Conservation (phyloP, 1,140 invertebrate species). For the Zaprionus taronus region DNA sequence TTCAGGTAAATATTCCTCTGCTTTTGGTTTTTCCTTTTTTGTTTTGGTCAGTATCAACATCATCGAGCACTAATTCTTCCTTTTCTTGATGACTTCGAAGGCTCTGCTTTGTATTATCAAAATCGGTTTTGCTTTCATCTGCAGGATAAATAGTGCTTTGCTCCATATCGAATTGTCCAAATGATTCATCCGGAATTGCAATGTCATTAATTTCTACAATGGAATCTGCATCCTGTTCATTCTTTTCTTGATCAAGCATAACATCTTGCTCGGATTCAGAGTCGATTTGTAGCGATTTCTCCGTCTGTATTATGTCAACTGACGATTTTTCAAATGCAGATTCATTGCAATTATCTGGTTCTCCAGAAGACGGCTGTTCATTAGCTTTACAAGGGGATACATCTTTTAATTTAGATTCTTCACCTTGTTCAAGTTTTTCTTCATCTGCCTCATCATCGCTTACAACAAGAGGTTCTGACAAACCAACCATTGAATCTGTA, state of each 20-base stretch:
- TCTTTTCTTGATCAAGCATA: neutral
- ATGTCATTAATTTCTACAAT: neutral
- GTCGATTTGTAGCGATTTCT: neutral
- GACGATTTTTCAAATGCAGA: neutral
- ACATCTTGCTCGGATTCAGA: neutral
- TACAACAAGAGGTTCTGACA: conserved; percentile 55
- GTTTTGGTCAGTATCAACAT: neutral
- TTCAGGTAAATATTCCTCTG: neutral
- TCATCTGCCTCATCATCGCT: conserved; percentile 56
- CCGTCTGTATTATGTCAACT: neutral
- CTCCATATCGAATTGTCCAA: neutral
- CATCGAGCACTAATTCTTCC: neutral
- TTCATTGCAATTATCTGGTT: neutral
- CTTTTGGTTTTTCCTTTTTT: neutral
- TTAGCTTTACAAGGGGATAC: no score
- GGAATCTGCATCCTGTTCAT: neutral
- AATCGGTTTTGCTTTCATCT: neutral
- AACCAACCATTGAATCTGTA: conserved; percentile 52
- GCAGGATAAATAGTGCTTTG: neutral
- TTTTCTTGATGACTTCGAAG: neutral
- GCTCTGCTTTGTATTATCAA: neutral
- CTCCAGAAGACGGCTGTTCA: no score
- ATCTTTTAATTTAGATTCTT: neutral
- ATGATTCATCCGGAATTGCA: neutral
- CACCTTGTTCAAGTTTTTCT: neutral